phyloP scores from a whole-genome alignment of 2,888 invertebrate species.

The Eristalis arbustorum region DNA sequence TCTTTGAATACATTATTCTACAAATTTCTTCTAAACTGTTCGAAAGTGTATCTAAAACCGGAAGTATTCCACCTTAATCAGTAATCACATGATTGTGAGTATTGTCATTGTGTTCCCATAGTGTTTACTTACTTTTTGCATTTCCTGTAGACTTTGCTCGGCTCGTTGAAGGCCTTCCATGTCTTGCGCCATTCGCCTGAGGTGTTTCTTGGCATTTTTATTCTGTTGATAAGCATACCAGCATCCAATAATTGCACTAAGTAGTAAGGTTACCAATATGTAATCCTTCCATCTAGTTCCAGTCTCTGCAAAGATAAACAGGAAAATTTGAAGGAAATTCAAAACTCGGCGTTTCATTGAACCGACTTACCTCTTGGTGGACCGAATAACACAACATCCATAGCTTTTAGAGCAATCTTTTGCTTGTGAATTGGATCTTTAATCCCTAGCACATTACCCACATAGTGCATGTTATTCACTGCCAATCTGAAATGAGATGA shows the following conservation, averaged over 20 bases:
- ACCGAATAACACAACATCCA: slow-evolving; percentile 99
- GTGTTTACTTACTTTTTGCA: slow-evolving; percentile 84
- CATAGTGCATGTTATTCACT: slow-evolving; percentile 94
- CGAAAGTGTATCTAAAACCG: slow-evolving; percentile 38
- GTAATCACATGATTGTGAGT: slow-evolving; percentile 41
- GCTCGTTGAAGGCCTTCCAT: slow-evolving; percentile 96
- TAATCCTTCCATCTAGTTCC: slow-evolving; percentile 94
- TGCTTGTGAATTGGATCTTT: slow-evolving; percentile 99
- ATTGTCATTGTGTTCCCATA: slow-evolving; percentile 1
- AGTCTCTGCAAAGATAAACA: slow-evolving; percentile 82
- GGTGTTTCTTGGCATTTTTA: slow-evolving; percentile 91
- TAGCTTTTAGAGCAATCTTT: slow-evolving; percentile 97
- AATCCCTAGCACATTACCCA: slow-evolving; percentile 93
- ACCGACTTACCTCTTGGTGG: slow-evolving; percentile 92
- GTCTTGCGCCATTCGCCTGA: slow-evolving; percentile 95
- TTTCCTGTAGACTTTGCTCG: slow-evolving; percentile 91
- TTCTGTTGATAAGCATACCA: slow-evolving; percentile 96
- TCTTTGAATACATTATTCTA: not conserved
- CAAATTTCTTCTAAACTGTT: not conserved
- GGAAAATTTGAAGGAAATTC: not conserved
- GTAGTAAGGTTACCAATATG: slow-evolving; percentile 89
- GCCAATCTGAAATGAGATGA: slow-evolving; percentile 87
- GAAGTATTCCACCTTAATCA: slow-evolving; percentile 34
- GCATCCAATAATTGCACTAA: slow-evolving; percentile 92
- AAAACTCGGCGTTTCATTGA: not conserved